These are phyloP conservation scores for Sphyrna mokarran DNA, from an alignment of 2,113 vertebrate genomes.

Conservation along the genomic window DNA sequence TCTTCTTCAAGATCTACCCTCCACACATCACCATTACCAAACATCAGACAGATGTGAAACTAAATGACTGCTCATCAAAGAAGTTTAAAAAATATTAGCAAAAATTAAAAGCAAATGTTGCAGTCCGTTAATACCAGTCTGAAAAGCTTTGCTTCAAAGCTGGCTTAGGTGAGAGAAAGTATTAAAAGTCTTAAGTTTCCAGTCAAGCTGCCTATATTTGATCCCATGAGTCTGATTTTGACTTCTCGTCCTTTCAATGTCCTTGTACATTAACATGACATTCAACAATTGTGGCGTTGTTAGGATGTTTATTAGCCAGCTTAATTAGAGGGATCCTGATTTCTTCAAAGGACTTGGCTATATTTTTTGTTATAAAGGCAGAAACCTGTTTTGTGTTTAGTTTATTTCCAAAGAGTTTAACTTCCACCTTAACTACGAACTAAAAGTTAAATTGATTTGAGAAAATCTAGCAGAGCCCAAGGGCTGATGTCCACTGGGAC, in stretches of 20 bases:
- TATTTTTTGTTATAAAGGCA: background rate
- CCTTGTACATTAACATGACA: background rate
- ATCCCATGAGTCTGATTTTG: background rate
- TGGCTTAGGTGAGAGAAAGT: background rate
- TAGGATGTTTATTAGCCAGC: background rate
- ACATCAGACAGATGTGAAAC: background rate
- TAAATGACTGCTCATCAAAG: background rate
- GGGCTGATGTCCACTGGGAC: conserved; percentile 2
- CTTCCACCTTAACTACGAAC: background rate
- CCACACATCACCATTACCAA: background rate
- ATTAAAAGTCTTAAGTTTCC: conserved; percentile 22
- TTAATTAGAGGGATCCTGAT: conserved; percentile 8
- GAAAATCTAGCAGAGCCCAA: background rate
- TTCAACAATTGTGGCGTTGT: background rate
- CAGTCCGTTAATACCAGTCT: background rate
- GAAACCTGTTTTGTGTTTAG: conserved; percentile 27
- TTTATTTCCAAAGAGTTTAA: background rate
- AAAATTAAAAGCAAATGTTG: conserved; percentile 19
- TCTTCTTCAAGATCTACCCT: background rate
- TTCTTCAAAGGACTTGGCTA: conserved; percentile 22
- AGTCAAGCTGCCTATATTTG: background rate
- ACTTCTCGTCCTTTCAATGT: background rate
- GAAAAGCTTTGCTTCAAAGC: background rate
- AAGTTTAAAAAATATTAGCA: background rate
- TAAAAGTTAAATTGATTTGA: conserved; percentile 24